A percentile compares a stretch with the other conserved stretches of the same genome.
These are phyloP conservation scores for Xestia c-nigrum DNA, from an alignment of 2,888 invertebrate genomes.

Conservation along the genomic window DNA sequence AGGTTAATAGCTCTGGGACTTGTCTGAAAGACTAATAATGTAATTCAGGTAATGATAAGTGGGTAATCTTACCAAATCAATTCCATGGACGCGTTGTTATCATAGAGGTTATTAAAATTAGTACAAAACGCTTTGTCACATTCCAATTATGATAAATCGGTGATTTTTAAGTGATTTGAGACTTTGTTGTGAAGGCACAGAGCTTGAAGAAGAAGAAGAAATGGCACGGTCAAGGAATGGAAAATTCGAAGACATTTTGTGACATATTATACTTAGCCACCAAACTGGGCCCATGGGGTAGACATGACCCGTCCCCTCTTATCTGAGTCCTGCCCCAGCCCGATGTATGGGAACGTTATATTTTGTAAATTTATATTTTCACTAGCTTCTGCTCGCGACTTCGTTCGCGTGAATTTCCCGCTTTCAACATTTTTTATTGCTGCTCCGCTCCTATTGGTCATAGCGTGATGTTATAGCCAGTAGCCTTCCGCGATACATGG, in stretches of 20 bases:
- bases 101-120: not conserved
- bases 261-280: not conserved
- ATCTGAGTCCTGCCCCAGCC: no score
- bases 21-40: not conserved
- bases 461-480: no score
- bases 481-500: no score
- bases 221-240: not conserved
- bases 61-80: constrained; percentile 10
- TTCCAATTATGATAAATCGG: not conserved
- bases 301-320: not conserved
- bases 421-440: no score
- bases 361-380: not conserved
- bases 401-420: no score
- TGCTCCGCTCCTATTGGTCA: no score
- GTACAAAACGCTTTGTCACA: not conserved
- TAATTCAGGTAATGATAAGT: not conserved
- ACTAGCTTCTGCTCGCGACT: no score
- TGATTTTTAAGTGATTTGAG: not conserved
- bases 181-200: not conserved
- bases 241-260: not conserved
- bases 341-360: no score
- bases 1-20: not conserved
- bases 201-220: not conserved
- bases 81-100: not conserved
- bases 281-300: not conserved